phyloP scores from a whole-genome alignment of 2,113 vertebrate genomes.

The Lagopus muta region DNA sequence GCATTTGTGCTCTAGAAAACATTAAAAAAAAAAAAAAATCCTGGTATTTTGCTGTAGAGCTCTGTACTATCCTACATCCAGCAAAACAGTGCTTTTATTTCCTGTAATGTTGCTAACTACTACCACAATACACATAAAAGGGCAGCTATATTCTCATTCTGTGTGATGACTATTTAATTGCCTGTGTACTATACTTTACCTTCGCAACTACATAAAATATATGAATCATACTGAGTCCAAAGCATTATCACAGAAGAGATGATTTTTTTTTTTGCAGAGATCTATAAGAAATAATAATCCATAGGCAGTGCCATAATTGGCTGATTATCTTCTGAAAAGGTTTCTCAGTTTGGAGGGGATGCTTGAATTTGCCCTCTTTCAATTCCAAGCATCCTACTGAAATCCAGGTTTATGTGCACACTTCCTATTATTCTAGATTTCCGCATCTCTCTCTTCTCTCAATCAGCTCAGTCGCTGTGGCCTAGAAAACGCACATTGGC shows the following conservation, averaged over 20 bases:
- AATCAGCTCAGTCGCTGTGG: not conserved
- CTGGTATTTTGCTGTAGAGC: not conserved
- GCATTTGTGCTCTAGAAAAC: not conserved
- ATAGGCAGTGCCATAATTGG: not conserved
- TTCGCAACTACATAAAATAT: not conserved
- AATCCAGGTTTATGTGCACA: not conserved
- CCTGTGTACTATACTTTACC: not conserved
- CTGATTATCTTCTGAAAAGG: not conserved
- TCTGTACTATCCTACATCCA: not conserved
- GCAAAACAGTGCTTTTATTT: not conserved
- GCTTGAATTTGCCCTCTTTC: not conserved
- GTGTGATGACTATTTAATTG: not conserved
- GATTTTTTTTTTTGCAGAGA: not conserved
- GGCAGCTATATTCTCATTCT: not conserved
- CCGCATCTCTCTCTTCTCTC: not conserved
- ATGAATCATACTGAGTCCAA: not conserved
- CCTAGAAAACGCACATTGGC: not conserved
- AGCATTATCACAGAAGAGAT: not conserved
- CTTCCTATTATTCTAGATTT: slow-evolving; percentile 16
- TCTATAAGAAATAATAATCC: not conserved
- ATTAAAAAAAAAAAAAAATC: not conserved
- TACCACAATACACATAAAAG: not conserved
- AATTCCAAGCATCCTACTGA: not conserved
- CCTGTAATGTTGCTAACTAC: not conserved
- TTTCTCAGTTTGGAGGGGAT: not conserved